Conservation (phyloP, 30 jellyfish, hydroid and myxozoan genomes). For the Hydractinia symbiolongicarpus region DNA sequence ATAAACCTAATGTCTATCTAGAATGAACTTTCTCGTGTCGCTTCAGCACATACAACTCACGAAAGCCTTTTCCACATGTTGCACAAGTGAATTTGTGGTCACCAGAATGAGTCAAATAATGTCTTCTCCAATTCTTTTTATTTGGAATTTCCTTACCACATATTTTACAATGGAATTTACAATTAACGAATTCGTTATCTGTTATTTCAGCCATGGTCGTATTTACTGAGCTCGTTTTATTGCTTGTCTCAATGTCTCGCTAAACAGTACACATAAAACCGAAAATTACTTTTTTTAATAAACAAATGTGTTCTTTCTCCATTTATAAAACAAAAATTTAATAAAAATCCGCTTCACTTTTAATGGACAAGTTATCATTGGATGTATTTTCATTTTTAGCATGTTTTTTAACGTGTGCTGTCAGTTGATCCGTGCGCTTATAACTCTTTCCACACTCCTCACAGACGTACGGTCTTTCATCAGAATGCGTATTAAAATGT, state of each 20-base stretch:
- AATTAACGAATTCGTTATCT: neutral
- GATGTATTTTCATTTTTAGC: neutral
- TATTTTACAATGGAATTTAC: slow-evolving; percentile 14
- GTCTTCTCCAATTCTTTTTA: slow-evolving; percentile 15
- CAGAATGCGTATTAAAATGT: neutral
- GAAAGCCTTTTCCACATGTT: slow-evolving; percentile 18
- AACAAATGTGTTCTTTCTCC: no score
- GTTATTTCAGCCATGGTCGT: no score
- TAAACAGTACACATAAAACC: no score
- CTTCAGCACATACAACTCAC: neutral
- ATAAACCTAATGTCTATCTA: no score
- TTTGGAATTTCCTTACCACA: slow-evolving; percentile 22
- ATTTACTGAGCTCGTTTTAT: no score
- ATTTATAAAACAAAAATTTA: no score
- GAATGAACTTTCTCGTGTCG: slow-evolving; percentile 28
- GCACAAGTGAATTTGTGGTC: slow-evolving; percentile 16
- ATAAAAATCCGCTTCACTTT: no score
- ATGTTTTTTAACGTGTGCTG: neutral
- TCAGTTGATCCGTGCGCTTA: neutral
- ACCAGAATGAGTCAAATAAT: slow-evolving; percentile 19
- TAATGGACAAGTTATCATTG: no score
- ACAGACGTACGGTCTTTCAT: neutral
- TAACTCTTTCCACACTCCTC: neutral
- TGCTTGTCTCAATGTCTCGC: no score
- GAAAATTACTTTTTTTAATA: no score